Evolutionary conservation across 2,888 invertebrate species (phyloP).

Genomic region (Ellobium chinense): DNA sequence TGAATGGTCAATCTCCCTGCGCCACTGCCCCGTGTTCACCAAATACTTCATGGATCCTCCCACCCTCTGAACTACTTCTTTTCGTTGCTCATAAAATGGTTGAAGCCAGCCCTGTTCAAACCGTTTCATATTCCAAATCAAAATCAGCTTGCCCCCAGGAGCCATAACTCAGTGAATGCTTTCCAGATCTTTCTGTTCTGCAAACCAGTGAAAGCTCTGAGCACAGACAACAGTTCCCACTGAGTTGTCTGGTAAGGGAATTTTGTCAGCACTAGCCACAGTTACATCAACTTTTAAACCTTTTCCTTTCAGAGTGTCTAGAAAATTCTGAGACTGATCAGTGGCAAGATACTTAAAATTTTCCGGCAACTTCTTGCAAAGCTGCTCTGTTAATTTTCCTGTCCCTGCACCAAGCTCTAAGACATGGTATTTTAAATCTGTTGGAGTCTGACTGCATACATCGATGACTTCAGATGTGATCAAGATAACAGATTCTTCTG

Average conservation of each 20-base stretch:
- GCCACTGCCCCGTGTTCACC: slow-evolving; percentile 26
- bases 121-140: slow-evolving; percentile 21
- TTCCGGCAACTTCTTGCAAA: slow-evolving; percentile 11
- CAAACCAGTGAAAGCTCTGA: slow-evolving; percentile 69
- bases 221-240: slow-evolving; percentile 63
- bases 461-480: not conserved
- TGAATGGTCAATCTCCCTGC: not conserved
- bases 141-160: slow-evolving; percentile 50
- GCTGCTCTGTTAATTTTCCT: slow-evolving; percentile 59
- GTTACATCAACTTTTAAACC: slow-evolving; percentile 52
- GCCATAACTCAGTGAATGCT: slow-evolving; percentile 61
- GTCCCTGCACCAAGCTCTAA: slow-evolving; percentile 68
- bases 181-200: slow-evolving; percentile 51
- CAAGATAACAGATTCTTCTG: slow-evolving; percentile 55
- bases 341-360: slow-evolving; percentile 56
- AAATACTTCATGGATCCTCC: slow-evolving; percentile 8
- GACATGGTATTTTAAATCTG: slow-evolving; percentile 50
- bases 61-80: not conserved
- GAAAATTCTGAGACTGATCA: slow-evolving; percentile 61
- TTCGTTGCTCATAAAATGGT: slow-evolving; percentile 17
- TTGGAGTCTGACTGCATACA: not conserved
- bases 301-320: slow-evolving; percentile 52
- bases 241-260: slow-evolving; percentile 55
- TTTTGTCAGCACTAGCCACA: slow-evolving; percentile 53
- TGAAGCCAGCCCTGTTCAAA: slow-evolving; percentile 29